These are phyloP conservation scores for Caenorhabditis sp. DNA, from an alignment of 2,888 invertebrate species.

Conservation along the genomic window DNA sequence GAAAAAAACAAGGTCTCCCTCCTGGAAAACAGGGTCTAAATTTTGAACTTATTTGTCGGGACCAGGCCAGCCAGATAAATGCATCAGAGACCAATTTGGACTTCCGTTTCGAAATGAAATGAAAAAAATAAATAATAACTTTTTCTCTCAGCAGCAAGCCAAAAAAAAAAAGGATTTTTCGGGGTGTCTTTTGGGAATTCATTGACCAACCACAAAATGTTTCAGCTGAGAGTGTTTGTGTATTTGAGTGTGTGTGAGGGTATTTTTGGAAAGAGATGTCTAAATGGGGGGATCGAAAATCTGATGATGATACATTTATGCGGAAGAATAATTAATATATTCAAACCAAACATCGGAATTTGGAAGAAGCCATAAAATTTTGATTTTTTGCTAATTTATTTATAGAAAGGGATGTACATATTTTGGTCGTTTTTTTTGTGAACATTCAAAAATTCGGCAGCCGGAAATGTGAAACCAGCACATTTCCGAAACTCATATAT, in stretches of 20 bases:
- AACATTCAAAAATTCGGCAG: too few species aligned
- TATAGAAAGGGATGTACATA: too few species aligned
- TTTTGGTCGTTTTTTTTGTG: too few species aligned
- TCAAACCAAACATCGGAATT: background rate
- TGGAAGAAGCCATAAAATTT: background rate
- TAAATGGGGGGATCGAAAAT: background rate
- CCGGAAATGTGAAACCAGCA: background rate
- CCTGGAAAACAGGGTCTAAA: too few species aligned
- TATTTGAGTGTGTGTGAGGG: too few species aligned
- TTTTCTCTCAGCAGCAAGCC: background rate
- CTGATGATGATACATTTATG: background rate
- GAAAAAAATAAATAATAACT: background rate
- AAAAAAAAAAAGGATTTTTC: background rate
- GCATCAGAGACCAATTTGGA: background rate
- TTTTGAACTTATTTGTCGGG: too few species aligned
- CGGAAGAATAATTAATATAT: background rate
- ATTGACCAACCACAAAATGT: conserved; percentile 1
- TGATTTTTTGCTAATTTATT: too few species aligned
- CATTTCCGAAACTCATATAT: background rate
- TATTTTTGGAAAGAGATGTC: conserved; percentile 5
- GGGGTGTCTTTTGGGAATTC: conserved; percentile 1
- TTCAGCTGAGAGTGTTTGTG: background rate
- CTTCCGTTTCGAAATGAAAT: background rate
- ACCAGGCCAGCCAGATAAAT: too few species aligned
- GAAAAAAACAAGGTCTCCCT: too few species aligned